Evolutionary conservation across 2,797 vertebrate genomes (phyloP).

Genomic region (Simalia tracyae): DNA sequence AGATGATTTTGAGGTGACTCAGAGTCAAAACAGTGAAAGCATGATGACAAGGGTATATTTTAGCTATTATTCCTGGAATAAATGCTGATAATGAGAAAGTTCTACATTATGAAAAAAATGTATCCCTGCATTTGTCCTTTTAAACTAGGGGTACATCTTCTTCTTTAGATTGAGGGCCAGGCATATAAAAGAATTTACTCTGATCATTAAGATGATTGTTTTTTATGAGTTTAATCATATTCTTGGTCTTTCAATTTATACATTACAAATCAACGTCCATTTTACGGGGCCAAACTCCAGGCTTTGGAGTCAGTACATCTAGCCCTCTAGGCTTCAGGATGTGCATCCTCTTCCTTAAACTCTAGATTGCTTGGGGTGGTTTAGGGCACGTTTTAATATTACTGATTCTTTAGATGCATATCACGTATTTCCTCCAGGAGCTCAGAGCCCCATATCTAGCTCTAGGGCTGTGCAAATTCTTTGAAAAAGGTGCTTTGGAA

Average conservation of each 20-base stretch:
- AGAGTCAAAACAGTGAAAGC: background rate
- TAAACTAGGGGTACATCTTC: background rate
- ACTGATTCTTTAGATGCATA: background rate
- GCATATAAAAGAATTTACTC: background rate
- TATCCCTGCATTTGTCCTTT: background rate
- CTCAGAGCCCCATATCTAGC: background rate
- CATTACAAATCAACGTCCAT: background rate
- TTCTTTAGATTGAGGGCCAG: background rate
- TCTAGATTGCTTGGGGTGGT: too few relatives aligned
- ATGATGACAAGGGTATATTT: background rate
- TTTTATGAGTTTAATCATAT: background rate
- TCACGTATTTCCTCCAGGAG: background rate
- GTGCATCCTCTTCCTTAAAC: background rate
- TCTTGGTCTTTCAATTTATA: background rate
- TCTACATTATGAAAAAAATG: background rate
- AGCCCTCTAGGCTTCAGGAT: background rate
- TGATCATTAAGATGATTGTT: background rate
- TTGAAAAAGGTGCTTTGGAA: background rate
- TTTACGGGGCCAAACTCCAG: background rate
- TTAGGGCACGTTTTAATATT: background rate
- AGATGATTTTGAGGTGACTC: background rate
- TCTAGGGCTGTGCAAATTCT: background rate
- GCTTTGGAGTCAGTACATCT: background rate
- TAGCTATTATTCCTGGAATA: background rate
- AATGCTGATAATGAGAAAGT: background rate